Percentiles rank a stretch among this genome's conserved stretches.
These are phyloP conservation scores for Marasmarcha lunaedactyla DNA, from an alignment of 2,888 invertebrate genomes.

Conservation along the genomic window DNA sequence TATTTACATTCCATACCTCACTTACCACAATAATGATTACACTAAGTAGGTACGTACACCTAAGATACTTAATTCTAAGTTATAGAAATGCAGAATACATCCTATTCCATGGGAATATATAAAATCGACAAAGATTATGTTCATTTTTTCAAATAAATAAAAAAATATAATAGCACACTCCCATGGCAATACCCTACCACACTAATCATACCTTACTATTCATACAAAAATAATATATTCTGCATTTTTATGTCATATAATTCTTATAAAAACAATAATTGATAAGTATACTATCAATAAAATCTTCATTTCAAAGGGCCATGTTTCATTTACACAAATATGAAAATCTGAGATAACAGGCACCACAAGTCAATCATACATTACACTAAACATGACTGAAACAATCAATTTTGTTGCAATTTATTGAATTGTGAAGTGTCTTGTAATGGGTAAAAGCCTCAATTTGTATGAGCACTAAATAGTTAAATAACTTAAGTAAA, in stretches of 20 bases:
- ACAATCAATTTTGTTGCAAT: no score
- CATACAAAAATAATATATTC: constrained; percentile 35
- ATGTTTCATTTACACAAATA: constrained; percentile 15
- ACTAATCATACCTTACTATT: background rate
- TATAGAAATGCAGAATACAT: constrained; percentile 48
- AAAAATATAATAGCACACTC: constrained; percentile 24
- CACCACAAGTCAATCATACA: constrained; percentile 5
- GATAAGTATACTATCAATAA: constrained; percentile 34
- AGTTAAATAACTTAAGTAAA: no score
- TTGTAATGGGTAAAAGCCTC: no score
- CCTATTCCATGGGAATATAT: background rate
- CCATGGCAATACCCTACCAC: background rate
- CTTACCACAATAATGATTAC: constrained; percentile 50
- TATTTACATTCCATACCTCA: constrained; percentile 65
- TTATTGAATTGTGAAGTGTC: no score
- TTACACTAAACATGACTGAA: background rate
- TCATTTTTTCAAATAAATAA: constrained; percentile 15
- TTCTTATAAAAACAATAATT: constrained; percentile 37
- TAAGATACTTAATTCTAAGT: constrained; percentile 38
- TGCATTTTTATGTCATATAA: constrained; percentile 49
- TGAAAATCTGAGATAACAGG: constrained; percentile 15
- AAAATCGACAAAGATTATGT: background rate
- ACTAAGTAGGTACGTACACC: constrained; percentile 41
- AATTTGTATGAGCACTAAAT: no score
- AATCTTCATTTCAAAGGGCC: constrained; percentile 24